These are phyloP conservation scores for Dascyllus trimaculatus DNA, from an alignment of 2,113 vertebrate genomes.

Conservation along the genomic window DNA sequence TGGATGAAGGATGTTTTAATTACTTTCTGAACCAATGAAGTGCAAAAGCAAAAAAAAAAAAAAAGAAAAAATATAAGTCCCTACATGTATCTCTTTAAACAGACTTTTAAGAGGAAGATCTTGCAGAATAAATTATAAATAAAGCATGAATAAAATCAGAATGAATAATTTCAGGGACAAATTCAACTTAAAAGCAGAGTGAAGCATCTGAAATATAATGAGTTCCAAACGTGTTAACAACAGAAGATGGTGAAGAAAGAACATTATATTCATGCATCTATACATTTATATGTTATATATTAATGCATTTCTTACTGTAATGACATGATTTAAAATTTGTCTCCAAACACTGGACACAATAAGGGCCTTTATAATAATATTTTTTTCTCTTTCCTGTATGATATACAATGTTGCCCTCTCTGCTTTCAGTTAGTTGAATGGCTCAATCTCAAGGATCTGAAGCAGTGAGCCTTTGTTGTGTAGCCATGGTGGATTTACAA, in stretches of 20 bases:
- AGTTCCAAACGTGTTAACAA: not conserved
- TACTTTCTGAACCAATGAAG: constrained; percentile 18
- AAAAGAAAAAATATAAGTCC: constrained; percentile 14
- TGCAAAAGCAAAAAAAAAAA: constrained; percentile 20
- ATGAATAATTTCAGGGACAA: constrained; percentile 20
- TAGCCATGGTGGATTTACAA: constrained; percentile 24
- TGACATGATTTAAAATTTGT: not conserved
- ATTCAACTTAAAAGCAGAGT: constrained; percentile 28
- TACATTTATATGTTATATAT: not conserved
- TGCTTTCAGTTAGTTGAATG: not conserved
- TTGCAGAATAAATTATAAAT: constrained; percentile 27
- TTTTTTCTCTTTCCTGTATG: not conserved
- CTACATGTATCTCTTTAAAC: constrained; percentile 16
- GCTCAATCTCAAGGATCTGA: not conserved
- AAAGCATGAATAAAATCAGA: not conserved
- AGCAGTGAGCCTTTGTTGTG: not conserved
- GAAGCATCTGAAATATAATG: constrained; percentile 3
- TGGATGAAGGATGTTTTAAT: constrained; percentile 27
- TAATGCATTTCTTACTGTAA: not conserved
- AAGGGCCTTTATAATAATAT: not conserved
- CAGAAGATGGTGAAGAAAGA: not conserved
- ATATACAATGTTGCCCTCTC: not conserved
- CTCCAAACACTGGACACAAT: not conserved
- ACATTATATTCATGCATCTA: not conserved
- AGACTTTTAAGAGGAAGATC: constrained; percentile 18